phyloP scores from a whole-genome alignment of 2,113 vertebrate genomes.

The Boleophthalmus pectinirostris region DNA sequence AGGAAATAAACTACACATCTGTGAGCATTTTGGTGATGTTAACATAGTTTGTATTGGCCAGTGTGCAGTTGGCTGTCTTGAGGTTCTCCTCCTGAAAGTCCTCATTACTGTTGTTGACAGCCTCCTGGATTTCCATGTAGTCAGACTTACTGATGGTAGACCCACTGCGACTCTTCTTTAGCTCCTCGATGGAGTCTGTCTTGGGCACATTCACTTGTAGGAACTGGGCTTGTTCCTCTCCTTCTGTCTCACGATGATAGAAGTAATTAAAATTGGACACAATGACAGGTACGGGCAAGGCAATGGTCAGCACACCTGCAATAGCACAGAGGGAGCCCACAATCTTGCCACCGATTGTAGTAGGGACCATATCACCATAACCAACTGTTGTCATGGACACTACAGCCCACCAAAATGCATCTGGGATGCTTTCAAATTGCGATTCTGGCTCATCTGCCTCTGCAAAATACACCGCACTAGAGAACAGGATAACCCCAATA shows the following conservation, averaged over 20 bases:
- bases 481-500: conserved; percentile 98
- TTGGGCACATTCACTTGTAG: conserved; percentile 93
- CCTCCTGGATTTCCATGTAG: conserved; percentile 98
- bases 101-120: conserved; percentile 94
- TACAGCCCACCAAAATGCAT: conserved; percentile 99
- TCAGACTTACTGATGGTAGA: conserved; percentile 98
- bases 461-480: conserved; percentile 96
- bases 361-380: conserved; percentile 98
- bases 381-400: conserved; percentile 99
- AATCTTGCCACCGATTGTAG: conserved; percentile 97
- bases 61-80: conserved; percentile 97
- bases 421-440: conserved; percentile 96
- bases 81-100: conserved; percentile 96
- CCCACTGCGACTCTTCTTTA: conserved; percentile 97
- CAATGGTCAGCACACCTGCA: conserved; percentile 96
- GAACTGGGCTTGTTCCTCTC: conserved; percentile 97
- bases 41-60: conserved; percentile 99
- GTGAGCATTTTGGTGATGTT: conserved; percentile 99
- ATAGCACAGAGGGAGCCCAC: conserved; percentile 98
- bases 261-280: conserved; percentile 99
- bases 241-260: conserved; percentile 98
- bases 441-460: conserved; percentile 95
- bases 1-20: conserved; percentile 84
- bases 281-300: conserved; percentile 97
- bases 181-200: conserved; percentile 91